These are phyloP conservation scores for Yponomeuta evonymella DNA, from an alignment of 2,888 invertebrate species.

Conservation along the genomic window DNA sequence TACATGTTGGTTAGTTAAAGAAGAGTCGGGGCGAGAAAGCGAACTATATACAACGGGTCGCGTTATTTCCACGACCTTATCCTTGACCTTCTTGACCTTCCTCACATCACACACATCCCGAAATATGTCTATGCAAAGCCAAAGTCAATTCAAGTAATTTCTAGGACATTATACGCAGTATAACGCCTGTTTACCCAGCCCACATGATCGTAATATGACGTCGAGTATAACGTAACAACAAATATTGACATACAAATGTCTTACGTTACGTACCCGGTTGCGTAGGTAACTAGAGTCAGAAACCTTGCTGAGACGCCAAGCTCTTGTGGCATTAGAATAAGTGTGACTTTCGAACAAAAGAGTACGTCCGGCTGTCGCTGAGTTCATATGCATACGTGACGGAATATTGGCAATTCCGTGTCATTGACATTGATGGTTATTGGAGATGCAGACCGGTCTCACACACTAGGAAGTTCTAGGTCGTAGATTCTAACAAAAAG, in stretches of 20 bases:
- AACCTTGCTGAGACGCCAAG: background rate
- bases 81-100: too few relatives aligned
- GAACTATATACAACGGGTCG: too few relatives aligned
- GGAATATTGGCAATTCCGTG: background rate
- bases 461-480: background rate
- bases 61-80: too few relatives aligned
- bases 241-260: background rate
- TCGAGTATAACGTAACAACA: background rate
- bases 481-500: background rate
- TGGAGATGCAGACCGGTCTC: background rate
- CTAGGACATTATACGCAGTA: background rate
- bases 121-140: too few relatives aligned
- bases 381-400: background rate
- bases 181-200: background rate
- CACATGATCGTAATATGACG: background rate
- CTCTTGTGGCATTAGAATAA: too few relatives aligned
- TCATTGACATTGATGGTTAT: background rate
- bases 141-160: too few relatives aligned
- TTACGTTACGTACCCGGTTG: background rate
- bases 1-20: too few relatives aligned
- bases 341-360: too few relatives aligned
- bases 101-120: too few relatives aligned
- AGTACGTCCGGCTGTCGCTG: too few relatives aligned
- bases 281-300: background rate
- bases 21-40: too few relatives aligned